Conservation (phyloP, 2,113 vertebrate species). For the Willisornis vidua region DNA sequence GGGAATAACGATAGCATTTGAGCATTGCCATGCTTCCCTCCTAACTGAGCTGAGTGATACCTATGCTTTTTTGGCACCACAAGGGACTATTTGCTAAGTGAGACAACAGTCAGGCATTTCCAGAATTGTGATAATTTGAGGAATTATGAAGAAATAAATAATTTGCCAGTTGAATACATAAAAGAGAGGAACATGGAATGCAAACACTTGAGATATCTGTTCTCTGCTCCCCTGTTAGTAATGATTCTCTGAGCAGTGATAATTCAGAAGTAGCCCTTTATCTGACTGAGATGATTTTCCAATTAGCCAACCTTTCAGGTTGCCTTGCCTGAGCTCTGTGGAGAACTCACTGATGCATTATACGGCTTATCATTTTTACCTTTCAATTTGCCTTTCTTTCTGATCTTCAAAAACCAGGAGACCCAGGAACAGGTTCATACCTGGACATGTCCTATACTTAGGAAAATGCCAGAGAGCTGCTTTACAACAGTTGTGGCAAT, state of each 20-base stretch:
- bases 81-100: background rate
- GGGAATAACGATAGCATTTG: background rate
- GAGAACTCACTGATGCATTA: background rate
- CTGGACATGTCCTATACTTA: background rate
- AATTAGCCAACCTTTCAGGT: slow-evolving; percentile 31
- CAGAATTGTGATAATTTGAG: background rate
- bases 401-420: background rate
- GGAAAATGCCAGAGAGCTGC: background rate
- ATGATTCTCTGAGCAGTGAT: background rate
- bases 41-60: background rate
- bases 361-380: background rate
- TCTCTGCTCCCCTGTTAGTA: background rate
- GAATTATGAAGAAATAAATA: background rate
- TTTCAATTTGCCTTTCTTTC: background rate
- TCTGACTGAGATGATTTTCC: slow-evolving; percentile 35
- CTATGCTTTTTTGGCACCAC: rapidly evolving
- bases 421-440: background rate
- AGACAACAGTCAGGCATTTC: background rate
- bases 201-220: background rate
- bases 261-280: slow-evolving; percentile 38
- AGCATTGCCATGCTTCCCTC: background rate
- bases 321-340: background rate
- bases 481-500: background rate
- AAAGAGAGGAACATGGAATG: background rate
- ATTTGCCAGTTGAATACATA: background rate